Evolutionary conservation across 2,888 invertebrate species (phyloP).

Genomic region (Diabrotica balteata): DNA sequence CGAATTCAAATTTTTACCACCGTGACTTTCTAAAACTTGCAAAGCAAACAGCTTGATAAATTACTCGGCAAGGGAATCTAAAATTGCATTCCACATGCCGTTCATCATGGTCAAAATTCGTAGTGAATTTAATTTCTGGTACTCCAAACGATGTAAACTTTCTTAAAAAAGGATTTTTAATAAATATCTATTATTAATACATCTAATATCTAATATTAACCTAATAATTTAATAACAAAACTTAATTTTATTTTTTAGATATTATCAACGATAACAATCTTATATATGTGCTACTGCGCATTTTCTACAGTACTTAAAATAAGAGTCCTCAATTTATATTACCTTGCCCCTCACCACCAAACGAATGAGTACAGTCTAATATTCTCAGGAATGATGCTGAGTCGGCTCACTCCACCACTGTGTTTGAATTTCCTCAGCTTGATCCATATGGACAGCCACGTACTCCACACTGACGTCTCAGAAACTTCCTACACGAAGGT

Average conservation of each 20-base stretch:
- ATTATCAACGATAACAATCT: constrained; percentile 88
- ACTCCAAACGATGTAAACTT: too few relatives aligned
- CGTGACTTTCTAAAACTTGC: too few relatives aligned
- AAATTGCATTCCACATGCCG: too few relatives aligned
- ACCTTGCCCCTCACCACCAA: constrained; percentile 95
- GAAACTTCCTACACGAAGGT: constrained; percentile 97
- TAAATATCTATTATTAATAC: too few relatives aligned
- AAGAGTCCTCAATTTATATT: constrained; percentile 93
- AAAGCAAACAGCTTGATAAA: too few relatives aligned
- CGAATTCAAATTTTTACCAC: too few relatives aligned
- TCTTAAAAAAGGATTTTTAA: too few relatives aligned
- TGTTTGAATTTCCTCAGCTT: constrained; percentile 97
- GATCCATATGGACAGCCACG: constrained; percentile 97
- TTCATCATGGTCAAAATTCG: too few relatives aligned
- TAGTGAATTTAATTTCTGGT: too few relatives aligned
- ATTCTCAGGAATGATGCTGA: constrained; percentile 98
- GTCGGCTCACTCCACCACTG: constrained; percentile 96
- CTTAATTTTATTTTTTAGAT: constrained; percentile 65
- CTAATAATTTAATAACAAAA: too few relatives aligned
- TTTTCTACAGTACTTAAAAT: constrained; percentile 98
- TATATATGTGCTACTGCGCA: constrained; percentile 96
- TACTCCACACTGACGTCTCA: constrained; percentile 78
- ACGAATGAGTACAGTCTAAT: constrained; percentile 99
- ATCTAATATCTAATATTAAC: too few relatives aligned
- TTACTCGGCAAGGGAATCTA: too few relatives aligned